phyloP scores from a whole-genome alignment of 2,113 vertebrate species.

The Neogobius melanostomus region DNA sequence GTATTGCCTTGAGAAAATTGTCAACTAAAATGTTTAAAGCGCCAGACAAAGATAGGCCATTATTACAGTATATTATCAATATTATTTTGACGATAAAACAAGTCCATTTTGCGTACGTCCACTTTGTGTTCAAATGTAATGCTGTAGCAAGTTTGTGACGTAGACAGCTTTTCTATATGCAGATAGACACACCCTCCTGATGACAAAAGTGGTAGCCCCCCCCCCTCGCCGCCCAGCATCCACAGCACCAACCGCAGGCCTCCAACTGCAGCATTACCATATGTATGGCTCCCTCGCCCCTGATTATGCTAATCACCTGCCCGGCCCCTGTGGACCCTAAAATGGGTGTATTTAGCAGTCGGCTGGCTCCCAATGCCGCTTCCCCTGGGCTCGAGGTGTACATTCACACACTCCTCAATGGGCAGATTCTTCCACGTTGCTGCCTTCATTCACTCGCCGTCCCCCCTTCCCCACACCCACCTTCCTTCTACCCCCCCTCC shows the following conservation, averaged over 20 bases:
- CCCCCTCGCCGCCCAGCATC: conserved; percentile 85
- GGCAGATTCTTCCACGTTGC: conserved; percentile 99
- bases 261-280: conserved; percentile 95
- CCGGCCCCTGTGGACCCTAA: conserved; percentile 90
- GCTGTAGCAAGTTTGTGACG: neutral
- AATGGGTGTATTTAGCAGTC: conserved; percentile 99
- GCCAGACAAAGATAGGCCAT: no score
- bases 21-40: no score
- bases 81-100: neutral
- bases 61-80: no score
- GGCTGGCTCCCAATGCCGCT: conserved; percentile 97
- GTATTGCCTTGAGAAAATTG: neutral
- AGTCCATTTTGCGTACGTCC: neutral
- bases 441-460: conserved; percentile 95
- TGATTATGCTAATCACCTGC: conserved; percentile 99
- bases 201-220: conserved; percentile 94
- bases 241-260: conserved; percentile 77
- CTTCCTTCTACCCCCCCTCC: neutral
- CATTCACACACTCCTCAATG: conserved; percentile 97
- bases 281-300: conserved; percentile 95
- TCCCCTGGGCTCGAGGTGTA: conserved; percentile 98
- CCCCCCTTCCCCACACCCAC: conserved; percentile 29
- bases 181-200: conserved; percentile 83
- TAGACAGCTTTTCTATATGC: neutral
- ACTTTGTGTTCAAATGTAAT: conserved; percentile 53